A percentile compares a stretch with the other conserved stretches of the same genome.
phyloP scores from a whole-genome alignment of 1,140 invertebrate genomes.

The Apis dorsata region DNA sequence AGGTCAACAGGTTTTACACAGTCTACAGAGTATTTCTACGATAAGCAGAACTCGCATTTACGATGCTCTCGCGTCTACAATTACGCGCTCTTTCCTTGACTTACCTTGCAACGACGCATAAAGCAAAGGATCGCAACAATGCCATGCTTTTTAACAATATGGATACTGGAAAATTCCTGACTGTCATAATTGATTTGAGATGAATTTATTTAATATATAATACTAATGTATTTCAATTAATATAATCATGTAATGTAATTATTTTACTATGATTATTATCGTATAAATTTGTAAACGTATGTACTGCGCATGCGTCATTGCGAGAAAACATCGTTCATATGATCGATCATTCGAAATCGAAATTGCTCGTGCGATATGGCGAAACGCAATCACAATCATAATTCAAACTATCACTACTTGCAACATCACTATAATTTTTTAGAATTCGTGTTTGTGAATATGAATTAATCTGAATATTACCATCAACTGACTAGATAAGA shows the following conservation, averaged over 20 bases:
- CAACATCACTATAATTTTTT: slow-evolving; percentile 2
- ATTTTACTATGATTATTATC: not conserved
- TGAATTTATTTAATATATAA: not conserved
- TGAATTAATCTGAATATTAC: slow-evolving; percentile 22
- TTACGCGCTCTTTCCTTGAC: not conserved
- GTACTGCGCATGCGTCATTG: too few relatives aligned
- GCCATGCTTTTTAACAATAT: slow-evolving; percentile 15
- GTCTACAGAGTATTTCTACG: not conserved
- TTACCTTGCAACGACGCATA: not conserved
- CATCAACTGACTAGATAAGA: slow-evolving; percentile 8
- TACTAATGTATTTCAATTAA: too few relatives aligned
- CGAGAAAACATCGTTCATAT: not conserved
- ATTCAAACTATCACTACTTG: not conserved
- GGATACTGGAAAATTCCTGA: slow-evolving; percentile 13
- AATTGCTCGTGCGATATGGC: not conserved
- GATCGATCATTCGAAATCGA: slow-evolving; percentile 25
- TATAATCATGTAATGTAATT: too few relatives aligned
- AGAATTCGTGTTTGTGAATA: not conserved
- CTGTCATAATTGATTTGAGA: not conserved
- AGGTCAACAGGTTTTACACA: slow-evolving; percentile 44
- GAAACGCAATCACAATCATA: not conserved
- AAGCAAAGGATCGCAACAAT: not conserved
- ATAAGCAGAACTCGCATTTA: not conserved
- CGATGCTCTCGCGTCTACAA: slow-evolving; percentile 20
- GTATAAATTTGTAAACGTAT: not conserved